Base-by-base conservation (phyloP, 2,888 invertebrate species). In the Drosophila formosana region DNA sequence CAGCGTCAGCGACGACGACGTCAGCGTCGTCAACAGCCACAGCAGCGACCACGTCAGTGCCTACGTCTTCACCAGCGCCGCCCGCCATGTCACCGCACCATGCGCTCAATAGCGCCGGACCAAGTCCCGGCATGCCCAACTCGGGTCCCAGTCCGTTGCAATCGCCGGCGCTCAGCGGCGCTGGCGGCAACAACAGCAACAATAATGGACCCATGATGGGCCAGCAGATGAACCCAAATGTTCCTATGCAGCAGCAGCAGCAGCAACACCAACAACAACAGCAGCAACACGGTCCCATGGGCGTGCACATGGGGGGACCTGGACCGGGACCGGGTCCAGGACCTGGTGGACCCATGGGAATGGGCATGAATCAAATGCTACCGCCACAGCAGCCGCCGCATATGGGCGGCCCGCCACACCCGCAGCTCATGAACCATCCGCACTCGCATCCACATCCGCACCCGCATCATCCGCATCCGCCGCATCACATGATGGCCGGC, bases 11-110 rank as follows among this genome's bases (percentile, higher is more conserved):
- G 32, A 51, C 81, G 51, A 65, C 82, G 47, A 66, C 88, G 37
- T 37, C 37, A n/a, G 4, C 37, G n/a, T 5, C 37, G 5, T 11
- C 37, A 49, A 68, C 82, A 45, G 70, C 88, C 56, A 79, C 58
- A 53, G 70, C 88, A 49, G 79, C 85, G 63, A 74, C 75, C 77
- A 89, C 91, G 78, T 91, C 91, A 89, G 90, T 90, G 88, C 91
- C 91, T 89, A 90, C 89, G 73, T 89, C 91, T 78, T 91, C 91
- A 62, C 91, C 91, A 85, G 91, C 91, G 72, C 82, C 90, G 93
- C 91, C 90, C 93, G 87, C 93, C 93, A 94, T 91, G 94, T 94
- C 91, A 62, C 92, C 91, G 55, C 92, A 92, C 75, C 92, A 92
- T 62, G 55, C 89, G 63, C 77, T 85, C 25, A 87, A 88, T 60